Evolutionary conservation across 2,113 vertebrate genomes (phyloP).

Genomic region (Limanda limanda): DNA sequence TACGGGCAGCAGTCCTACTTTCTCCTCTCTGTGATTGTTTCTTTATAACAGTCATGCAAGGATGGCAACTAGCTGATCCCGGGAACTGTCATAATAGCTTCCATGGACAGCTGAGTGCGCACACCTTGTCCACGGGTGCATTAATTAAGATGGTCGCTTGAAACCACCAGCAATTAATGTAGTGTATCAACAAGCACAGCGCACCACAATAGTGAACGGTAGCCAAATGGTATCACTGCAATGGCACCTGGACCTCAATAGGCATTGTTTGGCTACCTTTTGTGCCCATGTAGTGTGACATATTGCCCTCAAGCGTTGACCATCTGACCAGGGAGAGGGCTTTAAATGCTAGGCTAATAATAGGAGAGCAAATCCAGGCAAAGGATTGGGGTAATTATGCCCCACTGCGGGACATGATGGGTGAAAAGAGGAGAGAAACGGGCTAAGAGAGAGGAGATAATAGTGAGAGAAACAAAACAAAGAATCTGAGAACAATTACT

Average conservation of each 20-base stretch:
- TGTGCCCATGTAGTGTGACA: slow-evolving; percentile 85
- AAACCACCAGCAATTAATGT: slow-evolving; percentile 68
- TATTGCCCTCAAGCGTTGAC: slow-evolving; percentile 84
- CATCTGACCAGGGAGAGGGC: slow-evolving; percentile 84
- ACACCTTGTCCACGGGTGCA: slow-evolving; percentile 60
- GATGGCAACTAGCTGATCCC: slow-evolving; percentile 61
- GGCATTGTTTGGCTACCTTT: slow-evolving; percentile 83
- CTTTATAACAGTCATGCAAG: slow-evolving; percentile 73
- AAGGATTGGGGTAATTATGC: slow-evolving; percentile 77
- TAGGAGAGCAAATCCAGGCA: slow-evolving; percentile 75
- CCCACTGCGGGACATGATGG: slow-evolving; percentile 81
- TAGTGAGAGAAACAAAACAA: slow-evolving; percentile 11
- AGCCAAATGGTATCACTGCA: slow-evolving; percentile 77
- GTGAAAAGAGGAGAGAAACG: slow-evolving; percentile 63
- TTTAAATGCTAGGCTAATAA: slow-evolving; percentile 80
- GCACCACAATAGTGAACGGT: slow-evolving; percentile 73
- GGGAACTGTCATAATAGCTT: slow-evolving; percentile 55
- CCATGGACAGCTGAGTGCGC: slow-evolving; percentile 48
- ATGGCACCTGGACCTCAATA: slow-evolving; percentile 84
- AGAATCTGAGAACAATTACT: slow-evolving; percentile 11
- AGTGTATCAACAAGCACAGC: slow-evolving; percentile 57
- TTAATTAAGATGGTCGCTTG: slow-evolving; percentile 67
- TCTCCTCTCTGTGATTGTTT: slow-evolving; percentile 49
- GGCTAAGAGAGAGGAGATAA: slow-evolving; percentile 36
- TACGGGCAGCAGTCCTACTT: slow-evolving; percentile 42